Percentiles rank a stretch among this genome's conserved stretches.
phyloP scores from a whole-genome alignment of 2,888 invertebrate genomes.

The Amblyteles armatorius region DNA sequence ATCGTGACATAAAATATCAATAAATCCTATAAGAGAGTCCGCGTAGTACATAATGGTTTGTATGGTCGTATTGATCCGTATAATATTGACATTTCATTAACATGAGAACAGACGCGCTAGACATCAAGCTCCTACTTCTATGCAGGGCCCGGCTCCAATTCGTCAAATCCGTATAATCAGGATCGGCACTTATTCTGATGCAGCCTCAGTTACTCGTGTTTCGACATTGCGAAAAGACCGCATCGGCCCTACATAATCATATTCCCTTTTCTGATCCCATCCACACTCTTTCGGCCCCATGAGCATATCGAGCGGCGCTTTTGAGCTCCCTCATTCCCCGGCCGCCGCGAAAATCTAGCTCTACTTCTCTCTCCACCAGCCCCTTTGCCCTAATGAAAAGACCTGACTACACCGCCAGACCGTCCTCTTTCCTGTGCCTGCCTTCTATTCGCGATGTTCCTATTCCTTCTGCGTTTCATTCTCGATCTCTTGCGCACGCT shows the following conservation, averaged over 20 bases:
- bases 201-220: neutral
- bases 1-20: constrained; percentile 33
- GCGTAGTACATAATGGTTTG: neutral
- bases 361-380: constrained; percentile 26
- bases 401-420: constrained; percentile 47
- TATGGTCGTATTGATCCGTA: constrained; percentile 4
- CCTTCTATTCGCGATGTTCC: constrained; percentile 42
- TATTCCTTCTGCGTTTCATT: constrained; percentile 43
- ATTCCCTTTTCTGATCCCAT: neutral
- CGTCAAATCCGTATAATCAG: constrained; percentile 50
- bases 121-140: constrained; percentile 68
- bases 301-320: constrained; percentile 2
- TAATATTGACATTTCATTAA: constrained; percentile 75
- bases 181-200: neutral
- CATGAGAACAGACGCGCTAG: constrained; percentile 90
- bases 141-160: constrained; percentile 75
- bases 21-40: constrained; percentile 17
- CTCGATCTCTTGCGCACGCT: constrained; percentile 35
- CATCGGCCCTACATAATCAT: constrained; percentile 13
- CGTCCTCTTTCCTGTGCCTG: constrained; percentile 25
- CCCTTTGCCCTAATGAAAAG: constrained; percentile 61
- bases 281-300: constrained; percentile 6
- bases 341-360: constrained; percentile 32
- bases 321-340: constrained; percentile 9
- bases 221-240: neutral